Evolutionary conservation across 2,888 invertebrate species (phyloP).

Genomic region (Tinea trinotella): DNA sequence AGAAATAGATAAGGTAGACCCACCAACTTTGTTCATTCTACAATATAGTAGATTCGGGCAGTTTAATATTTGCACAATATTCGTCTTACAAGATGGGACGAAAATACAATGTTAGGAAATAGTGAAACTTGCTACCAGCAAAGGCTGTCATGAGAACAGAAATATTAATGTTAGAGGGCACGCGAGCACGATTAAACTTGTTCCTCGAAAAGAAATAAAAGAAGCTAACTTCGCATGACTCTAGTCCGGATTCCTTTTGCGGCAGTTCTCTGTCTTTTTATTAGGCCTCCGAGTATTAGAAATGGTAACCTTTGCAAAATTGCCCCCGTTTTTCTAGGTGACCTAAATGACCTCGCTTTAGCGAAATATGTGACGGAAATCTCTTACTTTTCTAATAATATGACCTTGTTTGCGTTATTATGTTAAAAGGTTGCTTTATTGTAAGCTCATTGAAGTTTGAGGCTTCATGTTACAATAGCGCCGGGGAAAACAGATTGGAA

Average conservation of each 20-base stretch:
- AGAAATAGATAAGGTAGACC: too few relatives aligned
- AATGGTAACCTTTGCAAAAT: slow-evolving; percentile 6
- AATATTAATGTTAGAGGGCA: slow-evolving; percentile 35
- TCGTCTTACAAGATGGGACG: background rate
- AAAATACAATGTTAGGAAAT: background rate
- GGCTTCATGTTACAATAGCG: background rate
- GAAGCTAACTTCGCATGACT: slow-evolving; percentile 17
- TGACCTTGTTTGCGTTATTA: background rate
- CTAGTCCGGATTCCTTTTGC: slow-evolving; percentile 10
- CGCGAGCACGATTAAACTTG: slow-evolving; percentile 35
- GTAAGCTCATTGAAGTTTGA: background rate
- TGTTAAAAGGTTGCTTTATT: background rate
- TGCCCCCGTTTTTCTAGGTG: slow-evolving; percentile 10
- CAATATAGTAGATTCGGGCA: too few relatives aligned
- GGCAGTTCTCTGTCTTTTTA: slow-evolving; percentile 14
- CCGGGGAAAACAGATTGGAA: too few relatives aligned
- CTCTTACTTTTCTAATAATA: slow-evolving; percentile 3
- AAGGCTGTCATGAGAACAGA: slow-evolving; percentile 22
- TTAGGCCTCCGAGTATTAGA: slow-evolving; percentile 14
- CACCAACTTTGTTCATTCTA: too few relatives aligned
- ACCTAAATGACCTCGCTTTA: slow-evolving; percentile 6
- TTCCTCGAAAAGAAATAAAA: slow-evolving; percentile 18
- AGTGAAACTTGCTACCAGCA: background rate
- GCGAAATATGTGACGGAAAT: slow-evolving; percentile 4
- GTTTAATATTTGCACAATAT: background rate